Conservation (phyloP, 2,888 invertebrate species). For the Drosophila atripex region DNA sequence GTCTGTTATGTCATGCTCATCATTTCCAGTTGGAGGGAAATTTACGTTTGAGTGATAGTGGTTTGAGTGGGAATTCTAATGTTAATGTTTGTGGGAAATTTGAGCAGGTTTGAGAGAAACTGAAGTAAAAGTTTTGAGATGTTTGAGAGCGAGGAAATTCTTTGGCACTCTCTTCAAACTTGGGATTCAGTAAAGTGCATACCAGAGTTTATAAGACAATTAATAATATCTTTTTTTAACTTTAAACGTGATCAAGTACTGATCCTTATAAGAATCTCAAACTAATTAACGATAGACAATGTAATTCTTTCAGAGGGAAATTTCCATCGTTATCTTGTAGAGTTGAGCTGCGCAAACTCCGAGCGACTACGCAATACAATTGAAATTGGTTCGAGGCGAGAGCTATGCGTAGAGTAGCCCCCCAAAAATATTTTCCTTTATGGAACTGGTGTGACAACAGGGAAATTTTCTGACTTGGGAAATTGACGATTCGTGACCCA, state of each 20-base stretch:
- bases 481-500: conserved; percentile 76
- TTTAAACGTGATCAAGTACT: not conserved
- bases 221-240: not conserved
- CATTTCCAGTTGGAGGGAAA: conserved; percentile 47
- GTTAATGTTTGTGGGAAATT: conserved; percentile 11
- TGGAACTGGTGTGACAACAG: conserved; percentile 30
- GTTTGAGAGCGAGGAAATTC: conserved; percentile 18
- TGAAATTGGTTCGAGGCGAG: conserved; percentile 61
- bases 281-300: not conserved
- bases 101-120: conserved; percentile 8
- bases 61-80: conserved; percentile 41
- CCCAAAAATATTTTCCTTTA: conserved; percentile 33
- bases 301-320: not conserved
- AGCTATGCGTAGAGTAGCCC: conserved; percentile 22
- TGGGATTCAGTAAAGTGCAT: not conserved
- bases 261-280: not conserved
- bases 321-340: conserved; percentile 62
- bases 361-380: conserved; percentile 76
- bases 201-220: not conserved
- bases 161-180: conserved; percentile 3
- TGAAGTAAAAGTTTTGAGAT: conserved; percentile 5
- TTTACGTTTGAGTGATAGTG: conserved; percentile 55
- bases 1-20: conserved; percentile 69
- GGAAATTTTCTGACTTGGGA: conserved; percentile 59
- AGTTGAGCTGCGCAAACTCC: conserved; percentile 64